phyloP scores from a whole-genome alignment of 2,113 vertebrate genomes.

The Lagopus muta region DNA sequence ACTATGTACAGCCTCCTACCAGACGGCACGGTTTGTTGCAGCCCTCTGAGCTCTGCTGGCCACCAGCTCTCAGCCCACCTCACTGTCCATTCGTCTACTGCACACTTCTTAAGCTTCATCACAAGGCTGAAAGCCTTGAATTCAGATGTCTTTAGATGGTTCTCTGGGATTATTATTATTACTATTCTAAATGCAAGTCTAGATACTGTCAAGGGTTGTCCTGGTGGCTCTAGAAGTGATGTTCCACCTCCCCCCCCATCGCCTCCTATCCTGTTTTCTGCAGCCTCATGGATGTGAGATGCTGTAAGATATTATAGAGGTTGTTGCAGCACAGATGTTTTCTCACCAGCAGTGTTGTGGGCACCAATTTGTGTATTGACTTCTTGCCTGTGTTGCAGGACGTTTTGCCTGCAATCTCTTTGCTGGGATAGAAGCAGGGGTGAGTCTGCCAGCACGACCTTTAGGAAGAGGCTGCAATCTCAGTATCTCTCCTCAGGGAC shows the following conservation, averaged over 20 bases:
- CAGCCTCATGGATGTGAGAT: neutral
- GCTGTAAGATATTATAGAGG: rapidly evolving
- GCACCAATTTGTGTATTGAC: neutral
- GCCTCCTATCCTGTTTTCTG: neutral
- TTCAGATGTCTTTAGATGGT: neutral
- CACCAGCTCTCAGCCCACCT: no score
- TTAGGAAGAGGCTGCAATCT: neutral
- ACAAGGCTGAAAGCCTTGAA: no score
- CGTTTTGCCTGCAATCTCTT: neutral
- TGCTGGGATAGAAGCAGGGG: neutral
- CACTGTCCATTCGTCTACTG: no score
- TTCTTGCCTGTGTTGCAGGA: neutral
- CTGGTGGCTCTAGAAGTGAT: neutral
- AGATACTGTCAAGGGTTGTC: neutral
- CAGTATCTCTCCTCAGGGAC: neutral
- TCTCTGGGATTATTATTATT: neutral
- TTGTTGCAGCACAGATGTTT: neutral
- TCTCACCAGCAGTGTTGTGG: neutral
- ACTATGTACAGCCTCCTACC: no score
- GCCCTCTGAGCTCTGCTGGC: no score
- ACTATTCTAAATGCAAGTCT: neutral
- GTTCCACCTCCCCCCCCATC: neutral
- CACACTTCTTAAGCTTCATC: no score
- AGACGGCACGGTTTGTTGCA: no score
- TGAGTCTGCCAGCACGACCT: neutral